Base-by-base conservation (phyloP, 2,797 vertebrate genomes). In the Petrocephalus sullivani region DNA sequence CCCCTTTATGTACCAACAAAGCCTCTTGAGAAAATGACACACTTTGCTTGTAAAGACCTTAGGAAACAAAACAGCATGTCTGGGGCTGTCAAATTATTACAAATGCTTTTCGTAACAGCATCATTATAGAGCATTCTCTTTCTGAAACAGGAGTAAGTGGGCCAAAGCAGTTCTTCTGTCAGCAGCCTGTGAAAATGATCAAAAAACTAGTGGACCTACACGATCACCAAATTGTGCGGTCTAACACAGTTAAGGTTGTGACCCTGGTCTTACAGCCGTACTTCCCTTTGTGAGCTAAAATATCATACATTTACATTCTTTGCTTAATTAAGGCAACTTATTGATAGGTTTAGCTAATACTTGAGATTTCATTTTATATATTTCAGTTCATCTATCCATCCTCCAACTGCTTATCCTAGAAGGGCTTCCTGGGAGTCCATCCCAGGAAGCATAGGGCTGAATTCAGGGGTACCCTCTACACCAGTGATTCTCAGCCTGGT, bases 1-100 rank as follows among this genome's bases (percentile, higher is more conserved):
- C 67, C 53, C 78, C 57, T 37, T 71, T 54, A 51, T 54, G 21
- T 87, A 16, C 64, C 85, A 83, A 87, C 28, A 87, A 82, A 53
- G n/a, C 10, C 87, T 53, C 84, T 41, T 16, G 28, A 86, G 84
- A 58, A 46, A 57, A 60, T 60, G 54, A 23, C 56, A 60, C 33
- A 12, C 53, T 67, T 49, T 28, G 60, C 86, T 87, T 33, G 8
- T 46, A 71, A 41, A 12, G 16, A 51, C 54, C 54, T 58, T 41
- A 37, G 49, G 33, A 58, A n/a, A 81, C 87, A 71, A 57, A 81
- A 87, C 7, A 3, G 7, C 46, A 67, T 14, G 21, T 54, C n/a
- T 56, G 53, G 21, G 21, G 23, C 82, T 56, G 78, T 49, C 53
- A 28, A 8, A 84, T 84, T 84, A 84, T 56, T 23, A 84, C 23